Percentiles rank a stretch among this genome's conserved stretches.
These are phyloP conservation scores for Cassiopea andromeda DNA, from an alignment of 30 jellyfish, hydroid and myxozoan genomes.

Conservation along the genomic window DNA sequence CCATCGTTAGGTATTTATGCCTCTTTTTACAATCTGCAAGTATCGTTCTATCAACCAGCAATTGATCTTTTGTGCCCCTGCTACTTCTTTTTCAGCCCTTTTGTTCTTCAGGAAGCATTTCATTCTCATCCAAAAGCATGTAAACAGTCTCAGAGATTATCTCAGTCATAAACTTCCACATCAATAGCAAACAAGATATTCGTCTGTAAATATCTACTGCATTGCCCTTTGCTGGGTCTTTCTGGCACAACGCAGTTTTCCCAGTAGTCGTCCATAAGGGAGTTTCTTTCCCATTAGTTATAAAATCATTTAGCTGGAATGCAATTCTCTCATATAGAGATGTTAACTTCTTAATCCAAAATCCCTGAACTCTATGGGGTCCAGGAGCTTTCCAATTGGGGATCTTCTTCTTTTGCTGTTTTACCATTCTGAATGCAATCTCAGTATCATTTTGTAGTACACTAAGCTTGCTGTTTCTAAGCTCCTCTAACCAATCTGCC, in stretches of 20 bases:
- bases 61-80: conserved; percentile 24
- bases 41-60: conserved; percentile 8
- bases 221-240: conserved; percentile 22
- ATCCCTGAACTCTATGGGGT: conserved; percentile 36
- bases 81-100: conserved; percentile 20
- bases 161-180: conserved; percentile 43
- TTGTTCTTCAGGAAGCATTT: conserved; percentile 9
- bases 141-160: conserved; percentile 11
- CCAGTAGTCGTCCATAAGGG: conserved; percentile 47
- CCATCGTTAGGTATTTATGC: conserved; percentile 20
- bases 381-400: conserved; percentile 54
- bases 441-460: background rate
- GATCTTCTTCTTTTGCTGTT: background rate
- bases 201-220: conserved; percentile 27
- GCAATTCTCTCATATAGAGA: conserved; percentile 10
- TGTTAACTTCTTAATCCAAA: conserved; percentile 9
- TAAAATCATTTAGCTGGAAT: background rate
- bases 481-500: background rate
- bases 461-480: background rate
- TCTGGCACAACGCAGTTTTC: conserved; percentile 35
- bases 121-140: conserved; percentile 10
- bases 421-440: background rate
- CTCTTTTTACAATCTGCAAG: background rate
- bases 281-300: background rate
- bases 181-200: conserved; percentile 17